Conservation (phyloP, 1,140 invertebrate genomes). For the Cardiocondyla obscurior region DNA sequence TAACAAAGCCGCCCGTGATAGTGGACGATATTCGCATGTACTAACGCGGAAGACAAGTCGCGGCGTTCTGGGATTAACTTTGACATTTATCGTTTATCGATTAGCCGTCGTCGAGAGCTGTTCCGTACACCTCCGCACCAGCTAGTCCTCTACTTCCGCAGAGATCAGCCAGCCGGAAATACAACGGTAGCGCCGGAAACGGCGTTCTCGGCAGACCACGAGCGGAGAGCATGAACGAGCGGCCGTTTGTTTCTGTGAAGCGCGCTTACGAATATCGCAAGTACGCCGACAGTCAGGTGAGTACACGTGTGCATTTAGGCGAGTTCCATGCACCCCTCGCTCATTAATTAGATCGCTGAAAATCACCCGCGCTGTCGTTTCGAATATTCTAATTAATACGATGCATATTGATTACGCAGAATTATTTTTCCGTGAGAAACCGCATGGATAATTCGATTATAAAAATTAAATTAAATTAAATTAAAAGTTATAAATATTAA, state of each 20-base stretch:
- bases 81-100: constrained; percentile 34
- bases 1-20: background rate
- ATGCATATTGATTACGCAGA: background rate
- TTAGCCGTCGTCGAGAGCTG: constrained; percentile 66
- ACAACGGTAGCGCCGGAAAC: constrained; percentile 81
- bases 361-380: constrained; percentile 36
- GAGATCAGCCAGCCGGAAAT: constrained; percentile 86
- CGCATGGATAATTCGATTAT: too few species aligned
- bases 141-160: constrained; percentile 85
- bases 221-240: constrained; percentile 84
- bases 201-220: constrained; percentile 76
- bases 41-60: constrained; percentile 4
- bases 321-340: background rate
- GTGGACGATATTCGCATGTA: background rate
- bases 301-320: background rate
- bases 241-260: constrained; percentile 87
- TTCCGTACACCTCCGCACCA: constrained; percentile 83
- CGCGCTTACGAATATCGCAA: constrained; percentile 86
- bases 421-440: background rate
- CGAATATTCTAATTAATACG: background rate
- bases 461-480: too few species aligned
- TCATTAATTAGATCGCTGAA: constrained; percentile 23
- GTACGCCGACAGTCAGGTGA: constrained; percentile 83
- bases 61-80: constrained; percentile 16
- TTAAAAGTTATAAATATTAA: too few species aligned